Evolutionary conservation across 2,888 invertebrate species (phyloP), one percentile per base, ranked within the genome.

Genomic region (Saturnia japonica): DNA sequence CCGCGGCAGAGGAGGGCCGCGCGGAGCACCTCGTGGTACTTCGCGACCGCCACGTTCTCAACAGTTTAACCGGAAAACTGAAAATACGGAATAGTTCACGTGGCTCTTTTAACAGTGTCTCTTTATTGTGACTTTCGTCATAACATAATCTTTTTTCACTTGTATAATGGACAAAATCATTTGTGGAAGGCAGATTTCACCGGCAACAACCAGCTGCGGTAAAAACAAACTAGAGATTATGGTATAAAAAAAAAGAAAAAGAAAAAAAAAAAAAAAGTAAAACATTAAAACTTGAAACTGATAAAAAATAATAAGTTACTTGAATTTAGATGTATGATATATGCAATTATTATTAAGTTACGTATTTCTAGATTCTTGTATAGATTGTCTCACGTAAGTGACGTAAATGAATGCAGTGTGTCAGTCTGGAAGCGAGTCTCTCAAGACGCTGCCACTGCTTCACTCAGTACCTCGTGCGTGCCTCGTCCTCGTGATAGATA

Each of bases 181-280:
- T 95, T 93, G 95, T 95, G 95, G 94, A 95, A 95, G 95, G 95
- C 95, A 95, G 94, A 95, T 95, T 95, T 95, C 95, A 95, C 95
- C 95, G 95, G 95, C 95, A 95, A 95, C 95, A 95, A 95, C 95
- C 93, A 86, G 90, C 88, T 89, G 91, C 90, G 91, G 91, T 87
- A 87, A 87, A 86, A 91, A 94, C 93, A 91, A 93, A 94, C 91
- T 80, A 95, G 94, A 94, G 94, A 94, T 94, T 95, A 95, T 91
- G 93, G 91, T 91, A 94, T 89, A 93, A 91, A 92, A 91, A 90
- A 87, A 90, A 82, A 79, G 77, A 77, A 77, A 81, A 83, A 89
- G 22, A 90, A 88, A 86, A 76, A 88, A 86, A 94, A 95, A 95
- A 94, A 94, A 94, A 94, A 93, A 94, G 94, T 89, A 94, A 94